Percentiles rank a stretch among this genome's conserved stretches.
Conservation (phyloP, 1,140 invertebrate genomes). For the Halictus rubicundus region DNA sequence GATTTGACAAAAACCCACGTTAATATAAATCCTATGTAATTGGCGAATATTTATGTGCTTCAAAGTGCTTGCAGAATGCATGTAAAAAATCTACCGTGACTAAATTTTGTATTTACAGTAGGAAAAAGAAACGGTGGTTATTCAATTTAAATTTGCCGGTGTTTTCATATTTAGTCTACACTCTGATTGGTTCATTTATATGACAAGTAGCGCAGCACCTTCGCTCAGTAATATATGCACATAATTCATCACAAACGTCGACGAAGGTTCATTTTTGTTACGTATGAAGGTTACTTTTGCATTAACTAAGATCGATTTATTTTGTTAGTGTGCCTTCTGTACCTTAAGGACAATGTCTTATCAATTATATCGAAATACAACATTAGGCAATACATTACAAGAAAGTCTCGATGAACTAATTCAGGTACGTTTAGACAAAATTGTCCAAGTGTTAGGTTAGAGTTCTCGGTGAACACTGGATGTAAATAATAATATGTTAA, state of each 20-base stretch:
- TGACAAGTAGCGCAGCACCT: background rate
- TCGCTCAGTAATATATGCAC: background rate
- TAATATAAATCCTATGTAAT: too few species aligned
- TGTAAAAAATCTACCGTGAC: background rate
- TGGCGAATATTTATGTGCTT: too few species aligned
- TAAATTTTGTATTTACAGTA: background rate
- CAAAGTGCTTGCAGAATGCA: too few species aligned
- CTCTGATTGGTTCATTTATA: background rate
- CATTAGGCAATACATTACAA: constrained; percentile 96
- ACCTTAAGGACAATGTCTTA: constrained; percentile 87
- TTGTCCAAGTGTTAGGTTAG: constrained; percentile 39
- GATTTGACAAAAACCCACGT: too few species aligned
- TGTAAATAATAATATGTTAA: background rate
- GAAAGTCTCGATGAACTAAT: constrained; percentile 97
- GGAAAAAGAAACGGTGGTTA: background rate
- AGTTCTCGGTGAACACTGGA: background rate
- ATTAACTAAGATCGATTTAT: background rate
- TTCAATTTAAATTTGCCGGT: constrained; percentile 5
- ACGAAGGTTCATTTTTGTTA: constrained; percentile 9
- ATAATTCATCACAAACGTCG: constrained; percentile 29
- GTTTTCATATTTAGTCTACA: background rate
- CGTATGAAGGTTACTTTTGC: constrained; percentile 30
- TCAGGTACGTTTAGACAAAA: constrained; percentile 82
- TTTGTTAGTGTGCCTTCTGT: constrained; percentile 31
- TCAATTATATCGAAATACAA: constrained; percentile 98